Percentiles rank a stretch among this genome's conserved stretches.
Evolutionary conservation across 92 coral and sea anemone genomes (phyloP).

Genomic region (Porites evermanni): DNA sequence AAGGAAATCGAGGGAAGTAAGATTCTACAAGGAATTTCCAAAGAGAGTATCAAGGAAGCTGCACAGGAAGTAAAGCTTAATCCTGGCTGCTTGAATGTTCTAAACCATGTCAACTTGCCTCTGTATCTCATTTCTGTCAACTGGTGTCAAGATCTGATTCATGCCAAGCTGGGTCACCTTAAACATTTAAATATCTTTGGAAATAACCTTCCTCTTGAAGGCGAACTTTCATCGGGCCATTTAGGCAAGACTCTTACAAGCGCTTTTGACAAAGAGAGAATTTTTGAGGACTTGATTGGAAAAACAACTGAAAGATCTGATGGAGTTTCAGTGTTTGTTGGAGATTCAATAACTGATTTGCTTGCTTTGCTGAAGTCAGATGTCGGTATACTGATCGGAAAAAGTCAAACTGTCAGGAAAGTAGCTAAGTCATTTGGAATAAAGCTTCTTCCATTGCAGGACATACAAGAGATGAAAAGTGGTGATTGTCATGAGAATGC

Average conservation of each 20-base stretch:
- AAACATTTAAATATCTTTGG: slow-evolving; percentile 76
- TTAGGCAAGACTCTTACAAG: slow-evolving; percentile 64
- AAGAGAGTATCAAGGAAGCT: slow-evolving; percentile 60
- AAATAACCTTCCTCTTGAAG: slow-evolving; percentile 75
- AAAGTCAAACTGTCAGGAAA: slow-evolving; percentile 68
- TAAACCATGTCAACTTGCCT: slow-evolving; percentile 78
- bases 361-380: slow-evolving; percentile 86
- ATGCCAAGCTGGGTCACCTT: slow-evolving; percentile 73
- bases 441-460: slow-evolving; percentile 67
- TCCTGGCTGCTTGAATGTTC: slow-evolving; percentile 81
- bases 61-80: slow-evolving; percentile 75
- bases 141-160: slow-evolving; percentile 90
- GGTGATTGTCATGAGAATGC: slow-evolving; percentile 37
- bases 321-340: slow-evolving; percentile 86
- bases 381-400: slow-evolving; percentile 89
- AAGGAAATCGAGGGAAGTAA: slow-evolving; percentile 83
- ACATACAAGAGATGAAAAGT: slow-evolving; percentile 41
- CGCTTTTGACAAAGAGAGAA: slow-evolving; percentile 86
- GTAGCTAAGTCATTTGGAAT: slow-evolving; percentile 91
- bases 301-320: slow-evolving; percentile 28
- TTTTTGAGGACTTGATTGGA: slow-evolving; percentile 62
- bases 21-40: slow-evolving; percentile 82
- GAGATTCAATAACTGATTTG: slow-evolving; percentile 90
- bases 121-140: slow-evolving; percentile 87
- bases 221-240: slow-evolving; percentile 73